Base-by-base conservation (phyloP, 2,888 invertebrate species). In the Anagyrus pseudococci region DNA sequence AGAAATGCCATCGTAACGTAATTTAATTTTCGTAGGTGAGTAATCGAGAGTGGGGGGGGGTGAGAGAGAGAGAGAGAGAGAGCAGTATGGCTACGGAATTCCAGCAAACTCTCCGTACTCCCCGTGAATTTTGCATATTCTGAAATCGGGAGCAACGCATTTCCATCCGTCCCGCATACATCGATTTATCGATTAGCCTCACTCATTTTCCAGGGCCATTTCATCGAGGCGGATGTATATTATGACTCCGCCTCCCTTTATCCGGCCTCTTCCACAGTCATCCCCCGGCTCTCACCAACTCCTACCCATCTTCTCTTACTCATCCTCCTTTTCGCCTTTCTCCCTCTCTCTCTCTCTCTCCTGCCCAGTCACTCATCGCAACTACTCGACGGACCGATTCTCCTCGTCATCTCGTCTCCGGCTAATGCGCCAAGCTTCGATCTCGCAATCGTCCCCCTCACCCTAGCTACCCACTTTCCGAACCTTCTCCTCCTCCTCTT, bases 151-250 rank as follows among this genome's bases (percentile, higher is more conserved):
- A 37, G 33, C 33, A 15, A 37, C 33, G 33, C 55, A 22, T 37
- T 26, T 40, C 53, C 47, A 48, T 55, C 44, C 48, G 29, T 1
- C 13, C 15, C 43, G 37, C n/a, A 8, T 29, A 17, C 49, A 63
- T 63, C 63, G 55, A 63, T 63, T 58, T 63, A 63, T 58, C 54
- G 58, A 63, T 63, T 58, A 58, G 55, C 47, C 25, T 19, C 40
- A 4, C 56, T 26, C 40, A n/a, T n/a, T 48, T 48, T 41, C 53
- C 23, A 52, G 53, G 46, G 52, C 48, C 53, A 58, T 62, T 62
- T 50, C 53, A 25, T 44, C 15, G 17, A 25, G 15, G 20, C 41
- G 25, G 33, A 61, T 61, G 47, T 62, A 43, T 41, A 61, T 61
- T 54, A 48, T 20, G 33, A 17, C 40, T 29, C 46, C 29, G 25